Evolutionary conservation across 2,888 invertebrate genomes (phyloP), one percentile per base, ranked within the genome.

Genomic region (Chrysotoxum bicinctum): DNA sequence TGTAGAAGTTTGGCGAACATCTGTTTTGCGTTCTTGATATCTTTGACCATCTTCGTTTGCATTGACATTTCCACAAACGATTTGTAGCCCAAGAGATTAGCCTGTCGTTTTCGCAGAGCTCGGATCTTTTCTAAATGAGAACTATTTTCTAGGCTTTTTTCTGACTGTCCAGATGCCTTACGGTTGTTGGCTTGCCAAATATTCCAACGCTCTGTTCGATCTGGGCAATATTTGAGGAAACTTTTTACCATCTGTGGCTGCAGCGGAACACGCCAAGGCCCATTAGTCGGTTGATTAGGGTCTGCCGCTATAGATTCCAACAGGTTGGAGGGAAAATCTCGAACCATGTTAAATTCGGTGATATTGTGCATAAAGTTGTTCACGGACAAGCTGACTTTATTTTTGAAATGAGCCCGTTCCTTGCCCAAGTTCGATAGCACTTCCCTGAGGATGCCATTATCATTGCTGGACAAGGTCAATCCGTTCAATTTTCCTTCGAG

Each of bases 1-100:
- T 94, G 93, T 0, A 95, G 90, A 40, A 97, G 93, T 86, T 92
- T 94, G 69, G 95, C 93, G 30, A 98, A 93, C 81, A 95, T 94
- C 80, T 94, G 93, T 87, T 95, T 93, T 0, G 98, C 95, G 90
- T 95, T 96, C 68, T 96, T 94, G 14, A 97, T 92, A 87, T 93
- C 95, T 9, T 95, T 96, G 8, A 98, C 97, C 97, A 98, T 94
- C 93, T 98, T 98, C 0, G 97, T 98, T 92, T 96, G 95, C 97
- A 98, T 97, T 43, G 97, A 97, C 95, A 98, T 95, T 45, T 97
- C 95, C 0, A 95, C 95, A 91, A 93, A 98, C 70, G 94, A 94
- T 84, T 95, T 93, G 90, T 94, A 98, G 0, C 98, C 98, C 10
- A 98, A 92, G 14, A 95, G 89, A 87, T 94, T 93, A 0, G 98